A percentile compares a stretch with the other conserved stretches of the same genome.
Evolutionary conservation across 2,888 invertebrate species (phyloP).

Genomic region (Mesorhabditis spiculigera): DNA sequence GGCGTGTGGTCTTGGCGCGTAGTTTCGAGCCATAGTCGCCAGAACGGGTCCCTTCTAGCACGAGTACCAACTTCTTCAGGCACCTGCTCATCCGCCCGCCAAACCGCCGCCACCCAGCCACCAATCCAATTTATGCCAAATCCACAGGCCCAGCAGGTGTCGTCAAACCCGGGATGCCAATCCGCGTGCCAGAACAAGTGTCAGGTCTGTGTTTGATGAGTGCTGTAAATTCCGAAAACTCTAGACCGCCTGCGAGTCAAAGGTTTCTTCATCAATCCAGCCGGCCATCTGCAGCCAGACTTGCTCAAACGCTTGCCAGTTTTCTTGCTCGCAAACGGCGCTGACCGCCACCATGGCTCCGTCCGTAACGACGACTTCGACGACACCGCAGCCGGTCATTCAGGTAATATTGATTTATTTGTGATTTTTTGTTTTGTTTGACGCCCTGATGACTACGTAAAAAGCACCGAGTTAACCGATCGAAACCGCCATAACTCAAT

Average conservation of each 20-base stretch:
- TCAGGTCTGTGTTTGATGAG: neutral
- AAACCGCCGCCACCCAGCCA: conserved; percentile 5
- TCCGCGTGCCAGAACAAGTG: neutral
- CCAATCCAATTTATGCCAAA: conserved; percentile 1
- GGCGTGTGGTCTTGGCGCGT: too few relatives aligned
- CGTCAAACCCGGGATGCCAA: neutral
- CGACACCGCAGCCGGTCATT: neutral
- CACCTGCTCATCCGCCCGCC: conserved; percentile 7
- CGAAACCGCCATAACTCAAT: too few relatives aligned
- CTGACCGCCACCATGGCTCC: neutral
- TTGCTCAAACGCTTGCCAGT: conserved; percentile 2
- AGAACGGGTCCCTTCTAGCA: neutral
- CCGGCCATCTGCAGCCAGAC: neutral
- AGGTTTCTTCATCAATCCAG: neutral
- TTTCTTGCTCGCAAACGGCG: neutral
- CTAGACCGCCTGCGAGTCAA: neutral
- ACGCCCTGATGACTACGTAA: too few relatives aligned
- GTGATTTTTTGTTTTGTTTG: too few relatives aligned
- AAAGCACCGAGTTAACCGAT: too few relatives aligned
- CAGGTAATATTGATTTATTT: too few relatives aligned
- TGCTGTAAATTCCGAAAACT: neutral
- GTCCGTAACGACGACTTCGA: neutral
- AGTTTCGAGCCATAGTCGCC: too few relatives aligned
- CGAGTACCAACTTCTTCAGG: neutral
- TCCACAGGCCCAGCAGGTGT: neutral